phyloP scores from a whole-genome alignment of 2,113 vertebrate species.

The Prietella phreatophila region DNA sequence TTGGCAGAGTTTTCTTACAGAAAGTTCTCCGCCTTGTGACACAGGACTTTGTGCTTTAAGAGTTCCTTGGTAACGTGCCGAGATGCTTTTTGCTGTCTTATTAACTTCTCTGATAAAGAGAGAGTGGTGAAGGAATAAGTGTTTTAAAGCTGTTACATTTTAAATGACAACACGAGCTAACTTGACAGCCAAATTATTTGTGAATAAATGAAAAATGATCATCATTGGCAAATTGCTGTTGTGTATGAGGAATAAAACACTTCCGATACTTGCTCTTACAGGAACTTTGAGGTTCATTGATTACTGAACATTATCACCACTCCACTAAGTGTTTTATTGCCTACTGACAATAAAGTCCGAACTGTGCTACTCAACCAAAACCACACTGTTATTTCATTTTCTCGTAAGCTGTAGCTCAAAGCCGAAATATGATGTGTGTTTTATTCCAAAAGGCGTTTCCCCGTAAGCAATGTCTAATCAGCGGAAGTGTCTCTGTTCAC shows the following conservation, averaged over 20 bases:
- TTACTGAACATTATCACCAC: not conserved
- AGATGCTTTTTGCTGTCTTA: too few species aligned
- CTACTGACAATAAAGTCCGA: not conserved
- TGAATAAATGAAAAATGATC: not conserved
- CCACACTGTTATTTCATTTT: conserved; percentile 1
- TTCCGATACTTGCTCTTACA: not conserved
- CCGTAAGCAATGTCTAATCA: conserved; percentile 7
- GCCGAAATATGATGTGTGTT: not conserved
- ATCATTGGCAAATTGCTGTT: not conserved
- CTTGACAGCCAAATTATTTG: not conserved
- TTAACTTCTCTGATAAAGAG: not conserved
- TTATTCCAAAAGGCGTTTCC: conserved; percentile 21
- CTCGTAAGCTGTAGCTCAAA: conserved; percentile 1
- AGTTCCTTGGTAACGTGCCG: not conserved
- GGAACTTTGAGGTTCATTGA: not conserved
- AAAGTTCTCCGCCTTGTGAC: not conserved
- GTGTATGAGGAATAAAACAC: not conserved
- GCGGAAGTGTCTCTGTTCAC: conserved; percentile 24
- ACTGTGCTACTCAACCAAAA: not conserved
- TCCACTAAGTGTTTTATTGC: not conserved
- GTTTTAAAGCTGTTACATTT: not conserved
- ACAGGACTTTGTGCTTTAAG: not conserved
- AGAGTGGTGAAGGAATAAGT: too few species aligned
- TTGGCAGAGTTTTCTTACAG: not conserved
- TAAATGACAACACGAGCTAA: not conserved